Conservation (phyloP, 37 sponge, comb jelly and placozoan genomes). For the Chondrosia reniformis region DNA sequence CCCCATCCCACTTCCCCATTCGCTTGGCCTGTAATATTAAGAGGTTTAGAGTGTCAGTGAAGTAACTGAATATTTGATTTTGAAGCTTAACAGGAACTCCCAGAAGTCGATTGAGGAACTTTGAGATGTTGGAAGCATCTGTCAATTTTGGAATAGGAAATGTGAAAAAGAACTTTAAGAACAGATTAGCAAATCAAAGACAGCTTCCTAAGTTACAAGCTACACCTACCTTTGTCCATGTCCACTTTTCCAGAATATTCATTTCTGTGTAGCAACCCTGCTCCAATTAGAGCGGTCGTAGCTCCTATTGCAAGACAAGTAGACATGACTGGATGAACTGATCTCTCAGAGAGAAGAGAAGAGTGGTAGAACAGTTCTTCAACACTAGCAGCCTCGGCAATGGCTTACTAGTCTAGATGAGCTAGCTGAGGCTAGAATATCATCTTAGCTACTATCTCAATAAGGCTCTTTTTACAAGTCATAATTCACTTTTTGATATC, state of each 20-base stretch:
- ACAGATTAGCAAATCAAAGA: no score
- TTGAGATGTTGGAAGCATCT: slow-evolving; percentile 66
- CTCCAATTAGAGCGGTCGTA: slow-evolving; percentile 47
- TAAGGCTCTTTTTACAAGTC: no score
- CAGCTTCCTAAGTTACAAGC: no score
- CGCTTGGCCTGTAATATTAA: slow-evolving; percentile 68
- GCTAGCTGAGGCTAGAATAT: no score
- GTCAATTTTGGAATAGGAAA: background rate
- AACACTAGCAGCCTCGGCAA: no score
- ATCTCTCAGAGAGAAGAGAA: no score
- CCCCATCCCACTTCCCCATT: slow-evolving; percentile 75
- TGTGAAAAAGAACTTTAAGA: background rate
- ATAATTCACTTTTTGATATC: slow-evolving; percentile 5
- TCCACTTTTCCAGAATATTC: slow-evolving; percentile 3
- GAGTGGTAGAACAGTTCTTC: background rate
- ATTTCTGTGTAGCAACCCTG: slow-evolving; percentile 37
- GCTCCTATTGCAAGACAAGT: slow-evolving; percentile 32
- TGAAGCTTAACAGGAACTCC: slow-evolving; percentile 84
- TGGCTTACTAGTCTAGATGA: no score
- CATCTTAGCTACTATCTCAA: no score
- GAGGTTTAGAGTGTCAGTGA: slow-evolving; percentile 69
- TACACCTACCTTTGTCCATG: slow-evolving; percentile 41
- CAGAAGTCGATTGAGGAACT: slow-evolving; percentile 81
- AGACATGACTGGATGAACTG: background rate
- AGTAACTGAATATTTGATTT: slow-evolving; percentile 85